A percentile compares a stretch with the other conserved stretches of the same genome.
Evolutionary conservation across 2,797 vertebrate genomes (phyloP).

Genomic region (Sebastes matsubarae): DNA sequence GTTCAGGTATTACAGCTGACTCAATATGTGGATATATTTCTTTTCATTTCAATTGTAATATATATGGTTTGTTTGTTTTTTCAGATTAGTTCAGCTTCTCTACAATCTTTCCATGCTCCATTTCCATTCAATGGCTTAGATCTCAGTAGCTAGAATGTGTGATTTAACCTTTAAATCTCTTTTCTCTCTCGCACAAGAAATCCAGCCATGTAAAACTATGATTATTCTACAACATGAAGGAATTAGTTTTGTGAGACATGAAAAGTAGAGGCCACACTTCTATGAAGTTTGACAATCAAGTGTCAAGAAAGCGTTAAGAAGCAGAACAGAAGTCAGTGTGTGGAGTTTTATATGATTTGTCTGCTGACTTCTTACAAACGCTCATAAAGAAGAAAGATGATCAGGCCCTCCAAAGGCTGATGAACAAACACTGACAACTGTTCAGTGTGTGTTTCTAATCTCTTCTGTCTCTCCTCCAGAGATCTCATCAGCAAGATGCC

Average conservation of each 20-base stretch:
- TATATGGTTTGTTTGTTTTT: neutral
- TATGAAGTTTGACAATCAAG: neutral
- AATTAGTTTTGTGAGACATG: neutral
- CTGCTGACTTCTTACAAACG: neutral
- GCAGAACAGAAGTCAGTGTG: neutral
- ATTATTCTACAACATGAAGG: neutral
- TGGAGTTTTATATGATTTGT: neutral
- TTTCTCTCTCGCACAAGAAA: neutral
- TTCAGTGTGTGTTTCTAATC: slow-evolving; percentile 48
- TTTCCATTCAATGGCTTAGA: too few relatives aligned
- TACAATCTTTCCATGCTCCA: neutral
- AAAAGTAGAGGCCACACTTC: neutral
- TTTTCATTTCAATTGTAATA: neutral
- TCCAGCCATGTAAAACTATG: neutral
- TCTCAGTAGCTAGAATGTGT: too few relatives aligned
- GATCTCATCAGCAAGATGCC: slow-evolving; percentile 76
- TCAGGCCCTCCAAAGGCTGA: neutral
- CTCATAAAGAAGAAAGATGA: slow-evolving; percentile 19
- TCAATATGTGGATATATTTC: neutral
- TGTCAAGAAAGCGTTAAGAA: neutral
- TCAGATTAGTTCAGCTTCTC: neutral
- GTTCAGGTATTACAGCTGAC: neutral
- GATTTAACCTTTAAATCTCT: too few relatives aligned
- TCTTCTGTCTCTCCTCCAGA: slow-evolving; percentile 54
- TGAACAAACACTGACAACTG: slow-evolving; percentile 52